phyloP scores from a whole-genome alignment of 2,113 vertebrate species.

The Crotalus tigris region DNA sequence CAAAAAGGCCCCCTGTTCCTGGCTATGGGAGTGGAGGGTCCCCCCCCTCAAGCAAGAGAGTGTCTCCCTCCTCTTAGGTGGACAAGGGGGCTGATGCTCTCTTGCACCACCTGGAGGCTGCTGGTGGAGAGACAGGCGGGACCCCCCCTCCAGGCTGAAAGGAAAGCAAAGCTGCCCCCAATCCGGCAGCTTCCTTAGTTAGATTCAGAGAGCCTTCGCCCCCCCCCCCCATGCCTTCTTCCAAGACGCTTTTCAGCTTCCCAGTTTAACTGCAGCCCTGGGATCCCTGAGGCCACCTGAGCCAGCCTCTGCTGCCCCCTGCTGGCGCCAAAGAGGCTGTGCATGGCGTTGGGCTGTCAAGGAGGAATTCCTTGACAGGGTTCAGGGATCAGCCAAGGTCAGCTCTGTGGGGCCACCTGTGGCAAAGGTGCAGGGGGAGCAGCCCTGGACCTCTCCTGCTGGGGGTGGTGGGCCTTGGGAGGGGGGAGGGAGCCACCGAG shows the following conservation, averaged over 20 bases:
- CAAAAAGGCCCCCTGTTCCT: not conserved
- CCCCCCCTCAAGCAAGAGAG: too few species aligned
- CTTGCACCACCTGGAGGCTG: not conserved
- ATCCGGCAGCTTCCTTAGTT: too few species aligned
- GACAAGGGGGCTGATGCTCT: not conserved
- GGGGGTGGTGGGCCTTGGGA: not conserved
- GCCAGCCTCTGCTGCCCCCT: not conserved
- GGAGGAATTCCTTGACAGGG: not conserved
- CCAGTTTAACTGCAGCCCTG: not conserved
- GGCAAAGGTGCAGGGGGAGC: not conserved
- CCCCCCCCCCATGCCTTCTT: too few species aligned
- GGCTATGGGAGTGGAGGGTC: too few species aligned
- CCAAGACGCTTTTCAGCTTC: not conserved
- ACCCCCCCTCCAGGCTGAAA: not conserved
- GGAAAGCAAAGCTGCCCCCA: not conserved
- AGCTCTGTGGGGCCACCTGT: not conserved
- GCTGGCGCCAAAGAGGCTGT: not conserved
- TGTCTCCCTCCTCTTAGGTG: not conserved
- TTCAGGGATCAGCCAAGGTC: not conserved
- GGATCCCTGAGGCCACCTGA: not conserved
- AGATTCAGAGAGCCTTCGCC: too few species aligned
- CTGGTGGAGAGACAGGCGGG: not conserved
- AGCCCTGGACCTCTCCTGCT: not conserved
- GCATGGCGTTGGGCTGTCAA: not conserved
- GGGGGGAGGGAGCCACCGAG: too few species aligned